Percentiles rank a stretch among this genome's conserved stretches.
These are phyloP conservation scores for Micropoecilia bifurca DNA, from an alignment of 2,797 vertebrate genomes.

Conservation along the genomic window DNA sequence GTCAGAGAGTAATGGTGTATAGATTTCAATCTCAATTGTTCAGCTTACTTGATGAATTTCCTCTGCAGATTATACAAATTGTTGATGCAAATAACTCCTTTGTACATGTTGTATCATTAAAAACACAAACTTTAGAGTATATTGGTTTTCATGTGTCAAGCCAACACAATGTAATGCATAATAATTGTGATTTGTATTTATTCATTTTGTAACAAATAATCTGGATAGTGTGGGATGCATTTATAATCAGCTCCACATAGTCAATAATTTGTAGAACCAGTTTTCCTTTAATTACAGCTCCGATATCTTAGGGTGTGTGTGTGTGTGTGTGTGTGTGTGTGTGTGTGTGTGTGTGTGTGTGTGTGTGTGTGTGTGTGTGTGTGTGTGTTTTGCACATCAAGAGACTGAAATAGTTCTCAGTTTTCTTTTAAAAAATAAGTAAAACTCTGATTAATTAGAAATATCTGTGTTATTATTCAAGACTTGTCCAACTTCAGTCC, in stretches of 20 bases:
- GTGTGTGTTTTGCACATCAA: not conserved
- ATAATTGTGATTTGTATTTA: not conserved
- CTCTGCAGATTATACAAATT: not conserved
- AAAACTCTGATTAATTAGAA: not conserved
- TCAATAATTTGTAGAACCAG: not conserved
- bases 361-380: not conserved
- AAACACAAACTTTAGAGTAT: not conserved
- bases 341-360: too few species aligned
- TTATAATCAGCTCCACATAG: not conserved
- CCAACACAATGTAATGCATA: not conserved
- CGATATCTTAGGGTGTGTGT: not conserved
- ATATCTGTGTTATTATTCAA: not conserved
- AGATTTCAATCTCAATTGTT: not conserved
- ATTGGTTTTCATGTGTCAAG: not conserved
- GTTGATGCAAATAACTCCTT: not conserved
- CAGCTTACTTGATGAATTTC: not conserved
- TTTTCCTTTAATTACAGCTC: not conserved
- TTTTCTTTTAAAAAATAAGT: not conserved
- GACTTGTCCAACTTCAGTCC: not conserved
- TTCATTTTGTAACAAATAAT: not conserved
- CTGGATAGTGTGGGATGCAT: not conserved
- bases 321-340: too few species aligned
- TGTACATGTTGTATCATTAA: not conserved
- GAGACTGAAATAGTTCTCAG: not conserved
- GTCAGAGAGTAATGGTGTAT: not conserved